phyloP scores from a whole-genome alignment of 2,888 invertebrate species.

The Heliconius sara region DNA sequence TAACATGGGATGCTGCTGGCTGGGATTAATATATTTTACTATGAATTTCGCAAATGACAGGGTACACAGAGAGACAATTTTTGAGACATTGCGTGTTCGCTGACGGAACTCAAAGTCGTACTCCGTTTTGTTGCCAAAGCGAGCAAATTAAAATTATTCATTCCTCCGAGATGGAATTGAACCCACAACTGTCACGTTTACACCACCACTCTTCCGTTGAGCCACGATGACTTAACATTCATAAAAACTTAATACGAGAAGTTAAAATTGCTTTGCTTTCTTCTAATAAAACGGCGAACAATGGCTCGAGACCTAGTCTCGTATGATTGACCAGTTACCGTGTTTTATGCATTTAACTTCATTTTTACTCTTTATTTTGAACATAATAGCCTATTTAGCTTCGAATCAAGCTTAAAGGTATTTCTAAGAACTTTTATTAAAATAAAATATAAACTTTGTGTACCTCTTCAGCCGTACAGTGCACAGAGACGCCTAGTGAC shows the following conservation, averaged over 20 bases:
- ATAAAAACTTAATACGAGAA: not conserved
- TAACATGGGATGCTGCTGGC: too few species aligned
- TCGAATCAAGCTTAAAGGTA: not conserved
- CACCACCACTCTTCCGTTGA: too few species aligned
- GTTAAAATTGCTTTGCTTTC: not conserved
- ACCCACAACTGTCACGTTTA: not conserved
- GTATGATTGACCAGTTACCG: not conserved
- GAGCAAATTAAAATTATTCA: not conserved
- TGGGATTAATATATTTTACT: too few species aligned
- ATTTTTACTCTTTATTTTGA: not conserved
- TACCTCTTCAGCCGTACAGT: too few species aligned
- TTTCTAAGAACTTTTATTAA: not conserved
- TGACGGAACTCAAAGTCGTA: not conserved
- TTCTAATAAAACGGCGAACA: not conserved
- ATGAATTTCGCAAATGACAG: too few species aligned
- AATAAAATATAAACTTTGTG: too few species aligned
- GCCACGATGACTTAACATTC: too few species aligned
- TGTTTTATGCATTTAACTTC: not conserved
- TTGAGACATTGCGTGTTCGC: not conserved
- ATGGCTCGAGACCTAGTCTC: not conserved
- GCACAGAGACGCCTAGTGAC: too few species aligned
- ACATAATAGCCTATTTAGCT: constrained; percentile 1
- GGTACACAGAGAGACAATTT: not conserved
- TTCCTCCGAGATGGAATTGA: not conserved
- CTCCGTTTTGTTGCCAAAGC: not conserved